These are phyloP conservation scores for Halcyon malimbica DNA, from an alignment of 2,113 vertebrate species.

Conservation along the genomic window DNA sequence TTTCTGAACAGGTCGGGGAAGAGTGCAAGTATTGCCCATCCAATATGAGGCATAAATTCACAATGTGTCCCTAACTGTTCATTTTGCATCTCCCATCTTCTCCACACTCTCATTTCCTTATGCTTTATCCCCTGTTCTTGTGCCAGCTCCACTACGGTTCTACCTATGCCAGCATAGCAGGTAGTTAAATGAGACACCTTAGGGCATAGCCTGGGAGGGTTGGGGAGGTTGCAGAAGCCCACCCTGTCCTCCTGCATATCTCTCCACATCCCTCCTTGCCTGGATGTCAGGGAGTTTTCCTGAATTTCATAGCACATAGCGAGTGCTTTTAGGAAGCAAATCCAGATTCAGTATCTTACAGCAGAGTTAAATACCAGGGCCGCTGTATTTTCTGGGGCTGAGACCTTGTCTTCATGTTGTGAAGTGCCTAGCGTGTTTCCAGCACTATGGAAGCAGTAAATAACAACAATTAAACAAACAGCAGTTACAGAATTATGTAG, in stretches of 20 bases:
- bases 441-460: background rate
- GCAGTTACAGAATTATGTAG: background rate
- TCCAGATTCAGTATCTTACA: fast-evolving
- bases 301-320: fast-evolving
- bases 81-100: background rate
- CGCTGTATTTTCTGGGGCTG: fast-evolving
- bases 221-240: background rate
- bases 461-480: background rate
- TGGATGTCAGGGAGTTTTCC: background rate
- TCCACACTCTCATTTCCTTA: fast-evolving
- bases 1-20: background rate
- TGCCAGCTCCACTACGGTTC: fast-evolving
- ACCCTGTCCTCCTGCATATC: background rate
- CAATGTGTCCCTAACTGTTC: background rate
- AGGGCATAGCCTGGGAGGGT: background rate
- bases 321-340: background rate
- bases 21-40: background rate
- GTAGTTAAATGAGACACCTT: background rate
- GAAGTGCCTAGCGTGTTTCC: background rate
- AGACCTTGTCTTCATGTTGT: background rate
- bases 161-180: fast-evolving
- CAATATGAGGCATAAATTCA: background rate
- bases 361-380: background rate
- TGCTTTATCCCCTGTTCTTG: background rate
- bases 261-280: background rate